Evolutionary conservation across 2,888 invertebrate species (phyloP), one percentile per base, ranked within the genome.

Genomic region (Agrenia bidenticulata): DNA sequence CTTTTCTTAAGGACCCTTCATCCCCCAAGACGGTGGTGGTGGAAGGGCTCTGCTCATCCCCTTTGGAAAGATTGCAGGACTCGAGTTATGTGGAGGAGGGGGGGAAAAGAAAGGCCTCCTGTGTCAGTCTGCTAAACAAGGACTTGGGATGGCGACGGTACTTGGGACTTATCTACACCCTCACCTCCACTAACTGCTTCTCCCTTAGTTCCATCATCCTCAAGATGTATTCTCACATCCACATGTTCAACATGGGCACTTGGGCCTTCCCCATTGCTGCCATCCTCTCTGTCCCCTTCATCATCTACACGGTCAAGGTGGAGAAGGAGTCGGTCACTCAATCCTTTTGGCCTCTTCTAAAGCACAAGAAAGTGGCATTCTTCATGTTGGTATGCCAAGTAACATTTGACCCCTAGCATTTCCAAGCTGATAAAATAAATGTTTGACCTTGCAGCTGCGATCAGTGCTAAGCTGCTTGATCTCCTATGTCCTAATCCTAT

Each of bases 371-470:
- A 45, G 55, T 55, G 2, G 21, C 51, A 0, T 70, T 73, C 60
- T 68, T 66, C 50, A 70, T 73, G 57, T 68, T 66, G 70, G 72
- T 70, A n/a, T n/a, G n/a, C n/a, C n/a, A n/a, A n/a, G n/a, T n/a
- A n/a, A n/a, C n/a, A n/a, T n/a, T n/a, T n/a, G n/a, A n/a, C n/a
- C n/a, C n/a, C n/a, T n/a, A n/a, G n/a, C n/a, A n/a, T n/a, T n/a
- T n/a, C n/a, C n/a, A n/a, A n/a, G n/a, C n/a, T n/a, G n/a, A n/a
- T n/a, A n/a, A n/a, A n/a, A n/a, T n/a, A n/a, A n/a, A n/a, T n/a
- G n/a, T n/a, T n/a, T n/a, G n/a, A n/a, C n/a, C n/a, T n/a, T n/a
- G n/a, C n/a, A 72, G 69, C 57, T 72, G 13, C 58, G 72, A 41
- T 61, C 72, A 9, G 57, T 66, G 45, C 19, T 65, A 24, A 69